Conservation (phyloP, 2,888 invertebrate species). For the Meandrusa payeni region DNA sequence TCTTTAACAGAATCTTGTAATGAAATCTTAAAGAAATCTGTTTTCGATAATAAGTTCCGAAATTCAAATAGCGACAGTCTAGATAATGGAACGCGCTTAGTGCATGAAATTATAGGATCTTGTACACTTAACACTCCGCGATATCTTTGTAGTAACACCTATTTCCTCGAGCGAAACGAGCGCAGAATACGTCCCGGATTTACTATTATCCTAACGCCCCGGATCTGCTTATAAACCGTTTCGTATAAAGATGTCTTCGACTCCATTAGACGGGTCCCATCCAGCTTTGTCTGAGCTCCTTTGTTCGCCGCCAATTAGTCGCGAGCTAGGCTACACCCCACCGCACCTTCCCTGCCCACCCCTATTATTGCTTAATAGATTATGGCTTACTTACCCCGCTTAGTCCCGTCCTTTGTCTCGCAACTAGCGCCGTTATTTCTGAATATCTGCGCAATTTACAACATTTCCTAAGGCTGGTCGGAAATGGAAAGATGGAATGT, state of each 20-base stretch:
- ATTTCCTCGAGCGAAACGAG: constrained; percentile 26
- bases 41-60: too few relatives aligned
- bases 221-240: constrained; percentile 30
- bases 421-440: constrained; percentile 19
- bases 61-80: too few relatives aligned
- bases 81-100: too few relatives aligned
- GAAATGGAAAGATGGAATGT: constrained; percentile 24
- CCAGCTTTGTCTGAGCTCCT: constrained; percentile 49
- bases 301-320: constrained; percentile 66
- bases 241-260: constrained; percentile 47
- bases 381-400: constrained; percentile 46
- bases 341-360: constrained; percentile 33
- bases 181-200: constrained; percentile 28
- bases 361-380: constrained; percentile 66
- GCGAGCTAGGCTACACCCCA: constrained; percentile 32
- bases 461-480: constrained; percentile 22
- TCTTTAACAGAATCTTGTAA: too few relatives aligned
- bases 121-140: constrained; percentile 17
- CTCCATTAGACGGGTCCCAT: constrained; percentile 48
- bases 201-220: constrained; percentile 21
- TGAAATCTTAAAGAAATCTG: too few relatives aligned
- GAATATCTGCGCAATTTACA: constrained; percentile 22
- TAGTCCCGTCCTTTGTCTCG: constrained; percentile 48
- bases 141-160: constrained; percentile 6
- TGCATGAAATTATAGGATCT: not conserved